These are phyloP conservation scores for Cynopterus sphinx DNA, from an alignment of 2,797 vertebrate species.

Conservation along the genomic window DNA sequence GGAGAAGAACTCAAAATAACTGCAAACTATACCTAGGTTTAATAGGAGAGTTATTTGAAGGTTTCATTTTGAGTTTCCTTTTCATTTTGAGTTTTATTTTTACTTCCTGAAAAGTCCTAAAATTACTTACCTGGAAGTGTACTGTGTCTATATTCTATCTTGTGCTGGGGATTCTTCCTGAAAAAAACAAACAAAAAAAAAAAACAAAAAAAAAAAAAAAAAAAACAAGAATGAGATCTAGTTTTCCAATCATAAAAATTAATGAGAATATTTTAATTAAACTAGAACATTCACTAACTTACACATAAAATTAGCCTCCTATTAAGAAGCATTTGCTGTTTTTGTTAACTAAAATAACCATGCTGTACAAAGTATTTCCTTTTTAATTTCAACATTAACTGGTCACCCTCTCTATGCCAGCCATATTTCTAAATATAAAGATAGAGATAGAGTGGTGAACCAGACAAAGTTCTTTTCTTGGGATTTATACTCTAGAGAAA, in stretches of 20 bases:
- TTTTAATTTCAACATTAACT: not conserved
- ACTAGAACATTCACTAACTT: not conserved
- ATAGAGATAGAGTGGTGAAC: not conserved
- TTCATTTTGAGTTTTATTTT: not conserved
- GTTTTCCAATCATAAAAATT: conserved; percentile 15
- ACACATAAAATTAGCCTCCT: not conserved
- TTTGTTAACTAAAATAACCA: not conserved
- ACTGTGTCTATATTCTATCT: conserved; percentile 85
- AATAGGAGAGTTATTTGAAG: not conserved
- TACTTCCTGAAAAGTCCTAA: not conserved
- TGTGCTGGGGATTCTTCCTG: conserved; percentile 88
- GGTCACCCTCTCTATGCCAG: not conserved
- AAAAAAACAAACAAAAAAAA: not conserved
- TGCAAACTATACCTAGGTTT: not conserved
- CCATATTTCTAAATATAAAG: not conserved
- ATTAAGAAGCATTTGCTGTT: not conserved
- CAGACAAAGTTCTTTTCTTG: not conserved
- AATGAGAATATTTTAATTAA: not conserved
- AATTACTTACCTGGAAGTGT: conserved; percentile 76
- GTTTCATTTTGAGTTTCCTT: not conserved
- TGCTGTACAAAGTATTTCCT: not conserved
- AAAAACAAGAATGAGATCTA: conserved; percentile 1
- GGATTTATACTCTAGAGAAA: not conserved
- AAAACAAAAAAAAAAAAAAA: not conserved
- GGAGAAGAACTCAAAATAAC: not conserved